Evolutionary conservation across 2,888 invertebrate species (phyloP).

Genomic region (Drosophila nr. medialis): DNA sequence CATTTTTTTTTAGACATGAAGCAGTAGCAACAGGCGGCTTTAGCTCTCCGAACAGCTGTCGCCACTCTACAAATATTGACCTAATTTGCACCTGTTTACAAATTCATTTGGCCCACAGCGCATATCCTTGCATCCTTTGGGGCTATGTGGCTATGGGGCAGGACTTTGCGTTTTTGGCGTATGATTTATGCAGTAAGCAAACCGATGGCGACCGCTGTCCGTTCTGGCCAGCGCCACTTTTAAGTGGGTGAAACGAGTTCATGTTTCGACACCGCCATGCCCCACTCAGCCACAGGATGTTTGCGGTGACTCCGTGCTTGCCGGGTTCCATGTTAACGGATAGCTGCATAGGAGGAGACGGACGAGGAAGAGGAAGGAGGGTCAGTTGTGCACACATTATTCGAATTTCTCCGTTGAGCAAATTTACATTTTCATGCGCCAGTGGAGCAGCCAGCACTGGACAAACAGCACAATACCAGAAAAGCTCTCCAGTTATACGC

Average conservation of each 20-base stretch:
- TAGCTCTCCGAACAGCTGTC: conserved; percentile 58
- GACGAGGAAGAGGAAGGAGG: not conserved
- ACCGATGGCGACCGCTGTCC: conserved; percentile 25
- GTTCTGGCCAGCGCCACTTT: conserved; percentile 8
- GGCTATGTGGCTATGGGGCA: conserved; percentile 24
- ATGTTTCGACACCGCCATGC: not conserved
- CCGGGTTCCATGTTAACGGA: not conserved
- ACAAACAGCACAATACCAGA: not conserved
- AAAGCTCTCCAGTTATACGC: not conserved
- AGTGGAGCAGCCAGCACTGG: conserved; percentile 6
- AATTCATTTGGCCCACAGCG: conserved; percentile 63
- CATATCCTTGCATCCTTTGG: conserved; percentile 34
- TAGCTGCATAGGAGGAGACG: not conserved
- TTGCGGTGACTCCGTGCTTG: conserved; percentile 6
- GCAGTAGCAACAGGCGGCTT: conserved; percentile 46
- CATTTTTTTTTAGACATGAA: not conserved
- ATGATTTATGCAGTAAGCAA: conserved; percentile 68
- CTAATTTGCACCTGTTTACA: conserved; percentile 76
- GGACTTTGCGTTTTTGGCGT: conserved; percentile 71
- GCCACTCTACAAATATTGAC: conserved; percentile 68
- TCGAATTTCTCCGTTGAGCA: conserved; percentile 24
- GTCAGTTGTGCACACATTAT: conserved; percentile 34
- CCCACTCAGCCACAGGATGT: conserved; percentile 13
- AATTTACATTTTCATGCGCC: conserved; percentile 34
- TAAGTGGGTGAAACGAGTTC: conserved; percentile 30